Base-by-base conservation (phyloP, 1,140 invertebrate genomes). In the Drosophila triauraria region DNA sequence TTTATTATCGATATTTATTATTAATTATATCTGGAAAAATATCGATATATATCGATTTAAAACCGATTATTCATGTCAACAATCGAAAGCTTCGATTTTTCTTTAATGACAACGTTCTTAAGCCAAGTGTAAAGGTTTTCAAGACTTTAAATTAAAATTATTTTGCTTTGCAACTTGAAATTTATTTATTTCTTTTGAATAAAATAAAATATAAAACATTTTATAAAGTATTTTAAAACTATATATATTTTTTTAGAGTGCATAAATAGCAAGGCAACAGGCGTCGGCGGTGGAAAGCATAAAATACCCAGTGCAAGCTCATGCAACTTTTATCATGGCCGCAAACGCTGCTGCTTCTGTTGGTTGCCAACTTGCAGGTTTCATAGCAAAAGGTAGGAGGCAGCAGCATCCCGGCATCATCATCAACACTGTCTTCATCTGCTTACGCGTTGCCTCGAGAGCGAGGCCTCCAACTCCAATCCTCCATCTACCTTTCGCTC, bases 291-390 rank as follows among this genome's bases (percentile, higher is more conserved):
- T 54, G 48, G 79, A 56, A 63, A 65, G 46, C 80, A 91, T 82
- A 82, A 91, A 91, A 78, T 87, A 82, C 80, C 78, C 84, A 80
- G 65, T 88, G 88, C 88, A 91, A 84, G 72, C 80, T 91, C 88
- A 91, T 91, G 88, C 84, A 91, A 91, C 87, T 91, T 91, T 91
- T 85, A 91, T 85, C 84, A 88, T 71, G 80, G 84, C 84, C 80
- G 78, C 82, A 86, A 79, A 86, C 67, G 79, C 62, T 75, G 62
- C 51, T 57, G 42, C 44, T 32, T 12, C 44, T 56, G 40, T 50
- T 53, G 67, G 38, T 53, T 30, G 48, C 40, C 42, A 32, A 32
- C 27, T 65, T 63, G 43, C 27, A 64, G 61, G 60, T 13, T 13
- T 68, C 27, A 44, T 15, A 25, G 32, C 53, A 54, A 7, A 40